Percentiles rank a stretch among this genome's conserved stretches.
Evolutionary conservation across 2,113 vertebrate species (phyloP).

Genomic region (Rhadina sibilatrix): DNA sequence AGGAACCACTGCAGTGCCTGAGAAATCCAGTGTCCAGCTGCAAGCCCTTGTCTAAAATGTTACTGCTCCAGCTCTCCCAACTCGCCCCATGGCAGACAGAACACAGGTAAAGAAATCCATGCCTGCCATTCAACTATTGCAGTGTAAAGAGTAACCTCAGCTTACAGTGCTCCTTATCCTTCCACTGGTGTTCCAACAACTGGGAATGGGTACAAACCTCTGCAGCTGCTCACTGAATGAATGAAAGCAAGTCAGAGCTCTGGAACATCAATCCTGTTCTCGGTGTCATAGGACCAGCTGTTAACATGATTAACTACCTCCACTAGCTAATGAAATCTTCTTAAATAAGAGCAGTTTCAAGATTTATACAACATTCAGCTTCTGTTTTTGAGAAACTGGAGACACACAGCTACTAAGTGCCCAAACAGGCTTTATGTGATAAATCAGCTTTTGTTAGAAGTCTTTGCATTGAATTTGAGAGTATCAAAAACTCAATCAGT

Average conservation of each 20-base stretch:
- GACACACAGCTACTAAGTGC: background rate
- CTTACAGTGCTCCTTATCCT: background rate
- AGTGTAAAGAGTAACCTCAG: background rate
- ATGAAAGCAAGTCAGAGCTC: background rate
- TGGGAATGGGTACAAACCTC: background rate
- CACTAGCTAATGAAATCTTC: slow-evolving; percentile 7
- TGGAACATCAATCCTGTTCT: background rate
- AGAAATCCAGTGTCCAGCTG: background rate
- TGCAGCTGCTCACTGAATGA: slow-evolving; percentile 24
- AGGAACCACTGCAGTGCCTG: background rate
- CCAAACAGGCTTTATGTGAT: background rate
- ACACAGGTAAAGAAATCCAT: background rate
- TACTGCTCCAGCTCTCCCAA: background rate
- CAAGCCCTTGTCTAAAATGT: background rate
- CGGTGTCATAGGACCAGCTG: background rate
- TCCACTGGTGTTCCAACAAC: background rate
- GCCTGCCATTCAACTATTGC: background rate
- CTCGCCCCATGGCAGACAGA: background rate
- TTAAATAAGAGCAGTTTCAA: background rate
- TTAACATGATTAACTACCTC: slow-evolving; percentile 2
- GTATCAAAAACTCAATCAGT: background rate
- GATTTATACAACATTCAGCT: background rate
- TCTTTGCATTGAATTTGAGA: background rate
- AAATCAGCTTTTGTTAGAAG: background rate
- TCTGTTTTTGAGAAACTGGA: background rate